These are phyloP conservation scores for Catharus fuscescens DNA, from an alignment of 2,113 vertebrate species.

Conservation along the genomic window DNA sequence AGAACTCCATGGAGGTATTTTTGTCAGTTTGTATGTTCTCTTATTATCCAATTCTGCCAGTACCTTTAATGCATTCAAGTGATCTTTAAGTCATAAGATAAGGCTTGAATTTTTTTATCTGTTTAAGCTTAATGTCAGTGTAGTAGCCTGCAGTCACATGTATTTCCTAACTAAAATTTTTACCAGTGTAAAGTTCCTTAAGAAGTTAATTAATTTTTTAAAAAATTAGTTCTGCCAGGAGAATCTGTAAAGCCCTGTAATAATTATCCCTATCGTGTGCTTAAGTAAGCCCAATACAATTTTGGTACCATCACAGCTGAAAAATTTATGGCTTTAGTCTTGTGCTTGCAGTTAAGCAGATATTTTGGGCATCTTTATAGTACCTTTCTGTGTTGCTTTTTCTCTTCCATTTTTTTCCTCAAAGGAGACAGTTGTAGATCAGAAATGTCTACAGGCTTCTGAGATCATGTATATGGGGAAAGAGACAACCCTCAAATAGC, in stretches of 20 bases:
- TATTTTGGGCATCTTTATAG: not conserved
- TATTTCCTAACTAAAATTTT: not conserved
- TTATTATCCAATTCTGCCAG: not conserved
- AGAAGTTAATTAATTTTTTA: not conserved
- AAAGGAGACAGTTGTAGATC: not conserved
- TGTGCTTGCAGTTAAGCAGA: not conserved
- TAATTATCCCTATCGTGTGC: not conserved
- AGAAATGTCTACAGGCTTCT: not conserved
- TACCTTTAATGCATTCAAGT: not conserved
- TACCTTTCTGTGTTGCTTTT: not conserved
- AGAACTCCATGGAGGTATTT: not conserved
- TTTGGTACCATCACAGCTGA: not conserved
- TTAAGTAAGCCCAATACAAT: fast-evolving
- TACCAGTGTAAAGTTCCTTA: not conserved
- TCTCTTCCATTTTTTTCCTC: not conserved
- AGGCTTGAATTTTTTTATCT: not conserved
- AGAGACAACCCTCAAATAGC: not conserved
- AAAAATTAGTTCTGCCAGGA: not conserved
- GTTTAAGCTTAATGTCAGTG: not conserved
- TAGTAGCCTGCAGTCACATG: not conserved
- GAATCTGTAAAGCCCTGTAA: not conserved
- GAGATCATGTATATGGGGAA: not conserved
- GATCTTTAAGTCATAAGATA: not conserved
- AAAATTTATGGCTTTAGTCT: not conserved
- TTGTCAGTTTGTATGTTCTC: not conserved